Percentiles rank a stretch among this genome's conserved stretches.
These are phyloP conservation scores for Psammodynastes pulverulentus DNA, from an alignment of 2,113 vertebrate genomes.

Conservation along the genomic window DNA sequence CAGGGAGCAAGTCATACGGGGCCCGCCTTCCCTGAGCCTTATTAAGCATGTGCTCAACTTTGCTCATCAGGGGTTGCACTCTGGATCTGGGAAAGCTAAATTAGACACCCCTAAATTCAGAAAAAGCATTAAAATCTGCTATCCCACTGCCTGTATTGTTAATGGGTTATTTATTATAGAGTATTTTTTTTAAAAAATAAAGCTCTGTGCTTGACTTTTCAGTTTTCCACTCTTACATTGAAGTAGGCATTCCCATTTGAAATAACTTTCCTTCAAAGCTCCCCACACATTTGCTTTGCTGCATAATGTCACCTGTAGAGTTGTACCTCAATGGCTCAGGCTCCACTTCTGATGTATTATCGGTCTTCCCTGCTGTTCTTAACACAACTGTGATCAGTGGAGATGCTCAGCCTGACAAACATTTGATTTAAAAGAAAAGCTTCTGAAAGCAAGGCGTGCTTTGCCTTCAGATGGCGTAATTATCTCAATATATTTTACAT, in stretches of 20 bases:
- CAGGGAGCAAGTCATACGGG: neutral
- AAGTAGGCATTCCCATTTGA: neutral
- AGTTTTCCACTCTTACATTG: neutral
- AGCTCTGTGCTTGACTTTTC: neutral
- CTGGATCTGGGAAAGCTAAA: neutral
- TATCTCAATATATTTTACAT: conserved; percentile 8
- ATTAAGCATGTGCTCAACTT: neutral
- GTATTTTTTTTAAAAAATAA: neutral
- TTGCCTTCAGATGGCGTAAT: conserved; percentile 1
- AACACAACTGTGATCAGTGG: neutral
- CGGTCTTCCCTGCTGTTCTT: neutral
- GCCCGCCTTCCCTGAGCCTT: neutral
- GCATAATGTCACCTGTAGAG: neutral
- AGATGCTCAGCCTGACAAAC: conserved; percentile 6
- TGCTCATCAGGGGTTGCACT: neutral
- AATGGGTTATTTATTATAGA: neutral
- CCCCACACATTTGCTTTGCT: neutral
- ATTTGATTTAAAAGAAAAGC: conserved; percentile 13
- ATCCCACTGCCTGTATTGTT: neutral
- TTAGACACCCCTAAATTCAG: neutral
- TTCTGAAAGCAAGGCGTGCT: neutral
- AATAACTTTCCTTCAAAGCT: neutral
- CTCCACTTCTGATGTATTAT: neutral
- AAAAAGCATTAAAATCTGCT: neutral
- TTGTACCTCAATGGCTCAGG: neutral